A percentile compares a stretch with the other conserved stretches of the same genome.
Conservation (phyloP, 2,797 vertebrate species). For the Ispidina lecontei region DNA sequence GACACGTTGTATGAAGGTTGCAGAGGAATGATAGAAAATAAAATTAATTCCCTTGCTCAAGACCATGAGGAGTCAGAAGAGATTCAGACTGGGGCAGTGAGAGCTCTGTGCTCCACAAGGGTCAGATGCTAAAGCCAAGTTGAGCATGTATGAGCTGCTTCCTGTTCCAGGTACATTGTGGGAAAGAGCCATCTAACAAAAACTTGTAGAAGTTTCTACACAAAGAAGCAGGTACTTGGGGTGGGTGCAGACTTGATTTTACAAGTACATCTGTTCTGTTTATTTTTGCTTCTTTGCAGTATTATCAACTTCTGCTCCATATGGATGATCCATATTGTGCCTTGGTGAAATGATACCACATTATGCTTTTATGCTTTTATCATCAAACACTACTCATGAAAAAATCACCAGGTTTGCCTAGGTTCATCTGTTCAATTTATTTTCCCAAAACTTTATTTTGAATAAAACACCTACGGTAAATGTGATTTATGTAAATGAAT, state of each 20-base stretch:
- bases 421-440: slow-evolving; percentile 84
- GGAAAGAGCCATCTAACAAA: slow-evolving; percentile 45
- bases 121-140: accelerated
- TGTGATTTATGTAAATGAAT: slow-evolving; percentile 84
- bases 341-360: slow-evolving; percentile 80
- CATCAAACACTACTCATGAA: slow-evolving; percentile 84
- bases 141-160: background rate
- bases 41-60: background rate
- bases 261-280: slow-evolving; percentile 84
- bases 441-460: slow-evolving; percentile 83
- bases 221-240: slow-evolving; percentile 77
- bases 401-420: slow-evolving; percentile 83
- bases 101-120: accelerated
- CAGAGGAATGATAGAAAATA: background rate
- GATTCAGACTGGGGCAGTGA: accelerated
- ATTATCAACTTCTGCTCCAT: slow-evolving; percentile 84
- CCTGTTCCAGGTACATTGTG: slow-evolving; percentile 7
- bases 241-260: slow-evolving; percentile 80
- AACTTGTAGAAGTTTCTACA: slow-evolving; percentile 74
- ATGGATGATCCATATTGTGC: slow-evolving; percentile 84
- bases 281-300: slow-evolving; percentile 82
- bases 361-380: slow-evolving; percentile 84
- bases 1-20: background rate
- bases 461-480: slow-evolving; percentile 83
- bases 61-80: background rate